Base-by-base conservation (phyloP, 2,888 invertebrate species). In the Frankliniella fusca region DNA sequence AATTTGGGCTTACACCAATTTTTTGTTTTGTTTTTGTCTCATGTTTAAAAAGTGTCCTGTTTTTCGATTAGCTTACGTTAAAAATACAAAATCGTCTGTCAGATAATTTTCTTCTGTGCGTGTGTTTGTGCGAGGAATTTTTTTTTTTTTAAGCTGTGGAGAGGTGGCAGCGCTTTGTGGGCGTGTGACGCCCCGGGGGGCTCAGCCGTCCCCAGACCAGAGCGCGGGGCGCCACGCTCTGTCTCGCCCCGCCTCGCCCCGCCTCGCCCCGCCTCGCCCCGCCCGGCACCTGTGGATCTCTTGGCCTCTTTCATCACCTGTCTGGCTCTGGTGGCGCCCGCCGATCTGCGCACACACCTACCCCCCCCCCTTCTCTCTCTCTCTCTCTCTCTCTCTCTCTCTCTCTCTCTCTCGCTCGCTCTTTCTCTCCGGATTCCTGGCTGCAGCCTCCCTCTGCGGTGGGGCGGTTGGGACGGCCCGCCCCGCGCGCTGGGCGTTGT, bases 331-430 rank as follows among this genome's bases (percentile, higher is more conserved):
- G 20, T 61, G 61, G 61, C 54, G 15, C 12, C 54, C 54, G 15
- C 54, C 54, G 54, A 12, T 54, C 18, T 54, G 12, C 54, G 3
- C 54, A 5, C 54, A 5, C 54, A 5, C 54, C 54, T 54, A 3
- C 8, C 54, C 8, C 54, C 8, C 54, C 8, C 54, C 8, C 54
- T 54, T 65, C 65, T 65, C 65, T 65, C 65, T 65, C 65, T 65
- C 65, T 65, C 65, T 65, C 65, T 65, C 65, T 65, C 65, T 65
- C 65, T 65, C 65, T 65, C 65, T 65, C 65, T 65, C 65, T 65
- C 65, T 65, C 65, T 65, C 65, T 65, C 65, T 65, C 65, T 65
- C 65, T 65, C 65, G 5, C 65, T 65, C 65, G 1, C 65, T 65
- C 65, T 7, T 8, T 65, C 65, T 12, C n/a, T 65, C 20, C 10